phyloP scores from a whole-genome alignment of 2,888 invertebrate genomes.

The Xanthostigma xanthostigma region DNA sequence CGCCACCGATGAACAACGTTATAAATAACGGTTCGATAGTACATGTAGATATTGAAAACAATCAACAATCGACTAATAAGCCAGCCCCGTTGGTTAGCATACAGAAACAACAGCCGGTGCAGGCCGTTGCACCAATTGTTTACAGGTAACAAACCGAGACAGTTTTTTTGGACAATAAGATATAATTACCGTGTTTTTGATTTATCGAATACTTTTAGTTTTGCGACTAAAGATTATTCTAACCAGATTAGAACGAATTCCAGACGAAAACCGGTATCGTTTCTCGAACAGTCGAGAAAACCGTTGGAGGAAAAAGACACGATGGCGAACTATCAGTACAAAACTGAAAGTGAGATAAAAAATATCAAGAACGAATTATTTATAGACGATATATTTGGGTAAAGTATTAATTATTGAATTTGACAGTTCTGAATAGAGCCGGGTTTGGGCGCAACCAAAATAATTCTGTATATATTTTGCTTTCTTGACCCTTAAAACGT shows the following conservation, averaged over 20 bases:
- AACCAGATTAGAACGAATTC: slow-evolving; percentile 13
- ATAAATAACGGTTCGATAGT: slow-evolving; percentile 6
- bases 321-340: background rate
- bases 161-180: background rate
- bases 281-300: background rate
- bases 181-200: too few relatives aligned
- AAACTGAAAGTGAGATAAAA: background rate
- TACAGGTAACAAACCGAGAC: slow-evolving; percentile 16
- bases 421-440: too few relatives aligned
- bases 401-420: too few relatives aligned
- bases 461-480: too few relatives aligned
- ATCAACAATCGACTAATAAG: background rate
- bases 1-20: background rate
- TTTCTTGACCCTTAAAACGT: too few relatives aligned
- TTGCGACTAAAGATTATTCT: slow-evolving; percentile 25
- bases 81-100: background rate
- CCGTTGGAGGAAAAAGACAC: background rate
- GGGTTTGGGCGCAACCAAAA: too few relatives aligned
- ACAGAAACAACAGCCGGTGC: slow-evolving; percentile 17
- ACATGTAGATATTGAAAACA: slow-evolving; percentile 1
- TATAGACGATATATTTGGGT: too few relatives aligned
- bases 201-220: slow-evolving; percentile 12
- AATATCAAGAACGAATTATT: background rate
- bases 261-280: slow-evolving; percentile 4
- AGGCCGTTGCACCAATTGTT: slow-evolving; percentile 26